These are phyloP conservation scores for Galaxea fascicularis DNA, from an alignment of 92 coral and sea anemone species.

Conservation along the genomic window DNA sequence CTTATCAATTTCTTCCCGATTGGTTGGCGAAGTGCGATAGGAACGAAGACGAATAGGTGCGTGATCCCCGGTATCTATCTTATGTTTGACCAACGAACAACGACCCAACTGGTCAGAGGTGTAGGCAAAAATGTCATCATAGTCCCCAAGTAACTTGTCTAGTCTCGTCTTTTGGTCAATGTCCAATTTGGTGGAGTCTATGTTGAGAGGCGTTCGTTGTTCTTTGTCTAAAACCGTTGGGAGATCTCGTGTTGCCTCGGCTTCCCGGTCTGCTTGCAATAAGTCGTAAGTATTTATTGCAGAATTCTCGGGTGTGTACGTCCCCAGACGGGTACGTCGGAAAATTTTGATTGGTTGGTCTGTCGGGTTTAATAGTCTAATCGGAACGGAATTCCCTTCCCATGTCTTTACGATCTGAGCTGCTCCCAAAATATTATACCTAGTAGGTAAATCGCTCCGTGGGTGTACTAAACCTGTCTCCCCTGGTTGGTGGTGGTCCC, in stretches of 20 bases:
- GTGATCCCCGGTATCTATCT: slow-evolving; percentile 58
- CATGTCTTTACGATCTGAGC: slow-evolving; percentile 24
- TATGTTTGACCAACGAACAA: slow-evolving; percentile 62
- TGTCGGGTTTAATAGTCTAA: slow-evolving; percentile 34
- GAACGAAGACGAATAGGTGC: slow-evolving; percentile 65
- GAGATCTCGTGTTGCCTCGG: slow-evolving; percentile 1
- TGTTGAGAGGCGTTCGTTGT: background rate
- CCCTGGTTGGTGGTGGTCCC: background rate
- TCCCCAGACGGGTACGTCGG: background rate
- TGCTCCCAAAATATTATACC: slow-evolving; percentile 60
- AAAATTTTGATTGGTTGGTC: slow-evolving; percentile 12
- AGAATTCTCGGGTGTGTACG: background rate
- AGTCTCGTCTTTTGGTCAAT: background rate
- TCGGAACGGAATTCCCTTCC: slow-evolving; percentile 2
- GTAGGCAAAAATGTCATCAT: slow-evolving; percentile 62
- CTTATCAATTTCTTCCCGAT: slow-evolving; percentile 46
- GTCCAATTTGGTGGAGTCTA: background rate
- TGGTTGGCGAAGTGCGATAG: slow-evolving; percentile 66
- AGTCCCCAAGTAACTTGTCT: slow-evolving; percentile 13
- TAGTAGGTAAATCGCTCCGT: slow-evolving; percentile 4
- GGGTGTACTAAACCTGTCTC: slow-evolving; percentile 34
- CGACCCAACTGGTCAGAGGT: slow-evolving; percentile 57
- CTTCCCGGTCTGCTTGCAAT: background rate
- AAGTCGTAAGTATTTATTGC: slow-evolving; percentile 12
- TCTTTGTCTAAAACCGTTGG: background rate